Base-by-base conservation (phyloP, 2,797 vertebrate genomes). In the Serranus cabrilla region DNA sequence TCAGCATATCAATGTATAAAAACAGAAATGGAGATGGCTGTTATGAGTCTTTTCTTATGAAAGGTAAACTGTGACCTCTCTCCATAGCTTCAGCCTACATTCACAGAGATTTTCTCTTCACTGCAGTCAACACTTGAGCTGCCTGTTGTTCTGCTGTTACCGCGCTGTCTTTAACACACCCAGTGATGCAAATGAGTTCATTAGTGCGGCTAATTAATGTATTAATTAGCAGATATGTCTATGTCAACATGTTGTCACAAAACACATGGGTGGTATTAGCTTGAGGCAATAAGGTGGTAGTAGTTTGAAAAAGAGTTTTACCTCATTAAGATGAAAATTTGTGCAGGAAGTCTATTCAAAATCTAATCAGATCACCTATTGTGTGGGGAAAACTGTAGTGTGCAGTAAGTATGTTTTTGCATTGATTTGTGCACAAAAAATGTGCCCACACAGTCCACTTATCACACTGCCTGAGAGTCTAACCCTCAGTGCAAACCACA, bases 171-270 rank as follows among this genome's bases (percentile, higher is more conserved):
- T 72, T 70, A 80, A 72, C 49, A 47, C 58, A 64, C 56, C 56
- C 76, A 71, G 47, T 5, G 58, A 82, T 78, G 81, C 37, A 18
- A 83, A 76, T 23, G 39, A 71, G 58, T 70, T 78, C 64, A 86
- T 87, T 81, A 90, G 60, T 46, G 76, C 69, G 34, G 76, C 74
- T 83, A 86, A 88, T 86, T 84, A 86, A 83, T 82, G 57, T 34
- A 76, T 86, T 86, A 85, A 89, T 87, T 82, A 85, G 65, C 71
- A 84, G 82, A 83, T 85, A 75, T 55, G 73, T 87, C 79, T 71
- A 40, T 54, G 77, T 87, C 82, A 85, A 81, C 81, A 85, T 74
- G 76, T 67, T 84, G 84, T 75, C 83, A 74, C 72, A 56, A 72
- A 81, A 74, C 80, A 83, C 68, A 82, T 77, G 83, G 83, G 67